Base-by-base conservation (phyloP, 2,113 vertebrate genomes). In the Aramus guarauna region DNA sequence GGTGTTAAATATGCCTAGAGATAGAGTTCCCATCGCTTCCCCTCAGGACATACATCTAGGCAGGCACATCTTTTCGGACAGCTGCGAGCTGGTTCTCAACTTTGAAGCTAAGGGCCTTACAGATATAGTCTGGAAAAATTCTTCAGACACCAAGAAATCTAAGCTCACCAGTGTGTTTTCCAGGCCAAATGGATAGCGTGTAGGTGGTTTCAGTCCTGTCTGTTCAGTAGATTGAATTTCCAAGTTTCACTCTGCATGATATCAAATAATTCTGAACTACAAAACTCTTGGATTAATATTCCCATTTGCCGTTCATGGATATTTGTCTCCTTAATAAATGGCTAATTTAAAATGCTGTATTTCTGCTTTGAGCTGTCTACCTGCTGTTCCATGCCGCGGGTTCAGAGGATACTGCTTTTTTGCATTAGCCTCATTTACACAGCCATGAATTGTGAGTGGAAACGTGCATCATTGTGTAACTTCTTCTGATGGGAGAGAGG, bases 211-310 rank as follows among this genome's bases (percentile, higher is more conserved):
- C 76, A 89, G 26, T 39, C 77, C 66, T 41, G 9, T 48, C 60
- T 84, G 34, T 34, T 92, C 66, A 32, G 50, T 23, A 29, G 64
- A 26, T 20, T 95, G 84, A 72, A 73, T 82, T 85, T 91, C 74
- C 94, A 76, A 30, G 73, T 39, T 64, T 85, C 32, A 3, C 53
- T 66, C 50, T 53, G 73, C 74, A 20, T 48, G 77, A 34, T 9
- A 26, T 82, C 91, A 88, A 95, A 69, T 94, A 82, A 88, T 91
- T 85, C 86, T 60, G 56, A 94, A 68, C 58, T 85, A 67, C 22
- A 30, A 2, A 52, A 9, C 78, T 24, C 30, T 16, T 64, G 58
- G 84, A 53, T 74, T 87, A 90, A 58, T 45, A 56, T 45, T 94
- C 55, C 60, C 69, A 62, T 91, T 90, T 91, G 79, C 85, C 6